Evolutionary conservation across 2,797 vertebrate species (phyloP).

Genomic region (Gambelia wislizenii): DNA sequence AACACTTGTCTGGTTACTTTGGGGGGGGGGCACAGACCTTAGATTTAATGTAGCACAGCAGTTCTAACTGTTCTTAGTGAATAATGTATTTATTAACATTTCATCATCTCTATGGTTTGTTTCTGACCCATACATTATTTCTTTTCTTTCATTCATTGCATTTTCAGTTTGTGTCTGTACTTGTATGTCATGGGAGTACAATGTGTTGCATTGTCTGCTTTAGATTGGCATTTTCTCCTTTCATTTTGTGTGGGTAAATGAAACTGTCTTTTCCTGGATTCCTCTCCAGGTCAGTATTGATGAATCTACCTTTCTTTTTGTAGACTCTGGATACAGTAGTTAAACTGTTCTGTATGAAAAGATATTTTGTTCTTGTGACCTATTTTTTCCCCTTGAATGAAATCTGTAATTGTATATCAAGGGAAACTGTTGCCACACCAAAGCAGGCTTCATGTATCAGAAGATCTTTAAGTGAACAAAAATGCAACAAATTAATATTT

Average conservation of each 20-base stretch:
- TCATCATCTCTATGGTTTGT: neutral
- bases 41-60: neutral
- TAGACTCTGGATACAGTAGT: neutral
- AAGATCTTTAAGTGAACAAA: constrained; percentile 43
- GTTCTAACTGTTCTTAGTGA: neutral
- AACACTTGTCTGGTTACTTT: neutral
- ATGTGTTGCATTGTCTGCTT: neutral
- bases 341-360: constrained; percentile 34
- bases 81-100: neutral
- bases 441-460: neutral
- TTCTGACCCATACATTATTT: too few species aligned
- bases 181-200: neutral
- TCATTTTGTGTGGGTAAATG: neutral
- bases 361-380: constrained; percentile 43
- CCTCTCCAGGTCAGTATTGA: neutral
- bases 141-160: neutral
- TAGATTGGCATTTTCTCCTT: neutral
- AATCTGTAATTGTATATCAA: constrained; percentile 56
- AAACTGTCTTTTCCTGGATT: neutral
- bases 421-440: constrained; percentile 24
- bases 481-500: constrained; percentile 36
- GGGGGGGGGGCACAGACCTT: too few species aligned
- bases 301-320: neutral
- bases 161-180: constrained; percentile 33
- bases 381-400: constrained; percentile 35